Evolutionary conservation across 2,113 vertebrate genomes (phyloP).

Genomic region (Elephantulus edwardii): DNA sequence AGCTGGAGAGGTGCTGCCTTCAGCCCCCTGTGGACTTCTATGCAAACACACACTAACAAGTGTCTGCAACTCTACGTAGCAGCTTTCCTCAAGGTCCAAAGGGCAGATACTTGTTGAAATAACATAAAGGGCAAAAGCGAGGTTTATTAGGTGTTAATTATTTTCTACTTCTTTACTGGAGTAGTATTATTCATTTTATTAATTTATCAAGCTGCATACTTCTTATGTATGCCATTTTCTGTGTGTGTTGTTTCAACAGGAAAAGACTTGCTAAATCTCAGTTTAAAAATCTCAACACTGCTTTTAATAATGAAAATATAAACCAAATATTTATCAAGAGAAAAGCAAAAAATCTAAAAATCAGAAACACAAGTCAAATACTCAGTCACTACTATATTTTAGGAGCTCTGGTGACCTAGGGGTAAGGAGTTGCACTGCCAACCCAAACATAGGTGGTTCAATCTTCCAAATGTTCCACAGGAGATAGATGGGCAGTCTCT

Average conservation of each 20-base stretch:
- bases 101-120: not conserved
- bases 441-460: too few species aligned
- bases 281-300: slow-evolving; percentile 24
- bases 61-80: not conserved
- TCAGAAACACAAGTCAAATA: slow-evolving; percentile 33
- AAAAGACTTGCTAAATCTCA: slow-evolving; percentile 14
- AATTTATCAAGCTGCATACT: not conserved
- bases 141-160: not conserved
- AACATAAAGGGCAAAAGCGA: not conserved
- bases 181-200: not conserved
- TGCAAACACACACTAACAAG: too few species aligned
- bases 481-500: too few species aligned
- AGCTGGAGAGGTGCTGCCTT: too few species aligned
- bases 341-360: not conserved
- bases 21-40: too few species aligned
- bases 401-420: too few species aligned
- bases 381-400: not conserved
- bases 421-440: too few species aligned
- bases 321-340: slow-evolving; percentile 33
- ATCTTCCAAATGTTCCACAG: too few species aligned
- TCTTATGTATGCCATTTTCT: not conserved
- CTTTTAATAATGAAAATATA: slow-evolving; percentile 51
- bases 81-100: not conserved
- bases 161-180: not conserved
- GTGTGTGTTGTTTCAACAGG: slow-evolving; percentile 13